Conservation (phyloP, 2,113 vertebrate species). For the Daubentonia madagascariensis region DNA sequence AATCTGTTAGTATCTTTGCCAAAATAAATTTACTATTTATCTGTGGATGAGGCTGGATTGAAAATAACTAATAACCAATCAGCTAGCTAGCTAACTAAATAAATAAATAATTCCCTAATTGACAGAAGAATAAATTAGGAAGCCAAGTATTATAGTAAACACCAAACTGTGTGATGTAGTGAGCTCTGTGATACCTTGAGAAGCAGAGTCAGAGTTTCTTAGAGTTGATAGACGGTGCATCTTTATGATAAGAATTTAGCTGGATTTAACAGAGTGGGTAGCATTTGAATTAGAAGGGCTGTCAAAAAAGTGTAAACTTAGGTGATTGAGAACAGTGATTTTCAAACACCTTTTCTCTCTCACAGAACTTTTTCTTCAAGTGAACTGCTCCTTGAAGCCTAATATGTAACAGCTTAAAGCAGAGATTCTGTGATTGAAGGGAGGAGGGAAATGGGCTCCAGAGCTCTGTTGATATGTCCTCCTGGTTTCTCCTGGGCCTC, state of each 20-base stretch:
- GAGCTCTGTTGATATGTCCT: background rate
- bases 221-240: background rate
- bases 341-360: background rate
- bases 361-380: background rate
- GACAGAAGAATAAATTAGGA: background rate
- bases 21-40: slow-evolving; percentile 11
- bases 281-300: background rate
- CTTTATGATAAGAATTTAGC: background rate
- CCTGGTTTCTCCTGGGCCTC: background rate
- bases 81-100: background rate
- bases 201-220: background rate
- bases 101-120: background rate
- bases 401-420: background rate
- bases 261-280: background rate
- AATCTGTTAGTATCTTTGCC: background rate
- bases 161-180: background rate
- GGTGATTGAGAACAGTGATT: background rate
- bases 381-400: background rate
- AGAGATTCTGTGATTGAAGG: background rate
- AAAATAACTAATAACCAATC: background rate
- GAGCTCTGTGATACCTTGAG: background rate
- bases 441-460: background rate
- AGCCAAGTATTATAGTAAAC: background rate
- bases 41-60: background rate
- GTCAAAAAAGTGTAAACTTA: background rate